Evolutionary conservation across 2,113 vertebrate genomes (phyloP), one percentile per base, ranked within the genome.

Genomic region (Elephantulus edwardii): DNA sequence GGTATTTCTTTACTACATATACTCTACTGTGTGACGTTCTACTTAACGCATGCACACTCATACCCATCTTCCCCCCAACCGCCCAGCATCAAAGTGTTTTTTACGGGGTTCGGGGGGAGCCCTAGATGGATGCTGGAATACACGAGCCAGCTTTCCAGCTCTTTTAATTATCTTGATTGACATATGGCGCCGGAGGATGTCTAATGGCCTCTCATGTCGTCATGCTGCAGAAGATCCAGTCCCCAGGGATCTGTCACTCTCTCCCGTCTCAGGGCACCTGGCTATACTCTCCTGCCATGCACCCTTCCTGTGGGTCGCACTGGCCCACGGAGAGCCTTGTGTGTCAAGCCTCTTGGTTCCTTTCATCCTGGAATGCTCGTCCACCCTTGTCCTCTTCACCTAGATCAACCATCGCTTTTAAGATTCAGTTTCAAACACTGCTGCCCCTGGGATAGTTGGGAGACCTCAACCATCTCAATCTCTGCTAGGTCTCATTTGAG

Each of bases 151-250:
- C 54, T 84, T 95, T 93, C 50, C 0, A 2, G 74, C 52, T 86
- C 80, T 92, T 90, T 91, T 91, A 85, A 92, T 83, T 88, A 92
- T 91, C 92, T 93, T 90, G 83, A 87, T 78, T 92, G 89, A 74
- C 84, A 76, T 30, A 52, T 81, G 76, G 68, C 62, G 78, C 74
- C 35, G 40, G 89, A 88, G 56, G 83, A 46, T 71, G 70, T 95
- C 62, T 77, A 94, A 89, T 7, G 40, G 87, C 62, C 50, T 93
- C 56, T 50, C 0, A 0, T 3, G 58, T 79, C 72, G 88, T 80
- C 74, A 83, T 85, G 76, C 71, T 74, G 17, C 5, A 35, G n/a
- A n/a, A n/a, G n/a, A n/a, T n/a, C n/a, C n/a, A n/a, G 38, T 68
- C 48, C 38, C 30, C 22, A 83, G 79, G 76, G 86, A 74, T 81